phyloP scores from a whole-genome alignment of 1,140 invertebrate species.

The Drosophila carrolli region DNA sequence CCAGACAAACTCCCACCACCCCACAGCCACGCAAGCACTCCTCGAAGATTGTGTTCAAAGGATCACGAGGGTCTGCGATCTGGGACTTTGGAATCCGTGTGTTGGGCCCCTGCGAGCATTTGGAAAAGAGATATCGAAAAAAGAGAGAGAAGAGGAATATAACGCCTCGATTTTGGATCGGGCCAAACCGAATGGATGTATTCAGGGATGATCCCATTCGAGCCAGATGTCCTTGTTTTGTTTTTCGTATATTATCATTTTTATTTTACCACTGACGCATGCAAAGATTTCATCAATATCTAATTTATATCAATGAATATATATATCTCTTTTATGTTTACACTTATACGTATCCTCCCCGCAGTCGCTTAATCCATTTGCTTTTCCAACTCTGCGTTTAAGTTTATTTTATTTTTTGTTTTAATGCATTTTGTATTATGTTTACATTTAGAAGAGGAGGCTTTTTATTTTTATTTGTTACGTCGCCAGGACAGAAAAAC shows the following conservation, averaged over 20 bases:
- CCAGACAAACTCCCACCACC: conserved; percentile 31
- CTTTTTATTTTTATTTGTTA: conserved; percentile 69
- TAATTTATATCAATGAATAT: conserved; percentile 48
- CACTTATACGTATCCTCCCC: conserved; percentile 17
- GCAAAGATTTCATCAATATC: conserved; percentile 22
- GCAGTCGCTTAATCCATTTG: conserved; percentile 24
- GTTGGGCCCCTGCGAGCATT: conserved; percentile 61
- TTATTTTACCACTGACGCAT: conserved; percentile 47
- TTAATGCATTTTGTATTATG: conserved; percentile 46
- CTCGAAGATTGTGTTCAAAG: conserved; percentile 42
- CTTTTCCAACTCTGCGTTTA: conserved; percentile 22
- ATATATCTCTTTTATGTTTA: conserved; percentile 37
- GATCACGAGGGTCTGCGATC: conserved; percentile 29
- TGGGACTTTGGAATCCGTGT: conserved; percentile 30
- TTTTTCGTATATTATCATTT: conserved; percentile 48
- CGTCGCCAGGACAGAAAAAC: conserved; percentile 50
- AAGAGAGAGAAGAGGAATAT: background rate
- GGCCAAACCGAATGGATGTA: conserved; percentile 46
- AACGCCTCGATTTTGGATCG: conserved; percentile 16
- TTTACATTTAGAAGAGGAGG: conserved; percentile 66
- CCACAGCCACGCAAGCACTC: conserved; percentile 22
- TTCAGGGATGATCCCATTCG: conserved; percentile 46
- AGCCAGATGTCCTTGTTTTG: conserved; percentile 52
- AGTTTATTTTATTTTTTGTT: conserved; percentile 42
- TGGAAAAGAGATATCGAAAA: conserved; percentile 18